These are phyloP conservation scores for Ophioderma brevispina DNA, from an alignment of 35 echinoderm and acorn worm species.

Conservation along the genomic window DNA sequence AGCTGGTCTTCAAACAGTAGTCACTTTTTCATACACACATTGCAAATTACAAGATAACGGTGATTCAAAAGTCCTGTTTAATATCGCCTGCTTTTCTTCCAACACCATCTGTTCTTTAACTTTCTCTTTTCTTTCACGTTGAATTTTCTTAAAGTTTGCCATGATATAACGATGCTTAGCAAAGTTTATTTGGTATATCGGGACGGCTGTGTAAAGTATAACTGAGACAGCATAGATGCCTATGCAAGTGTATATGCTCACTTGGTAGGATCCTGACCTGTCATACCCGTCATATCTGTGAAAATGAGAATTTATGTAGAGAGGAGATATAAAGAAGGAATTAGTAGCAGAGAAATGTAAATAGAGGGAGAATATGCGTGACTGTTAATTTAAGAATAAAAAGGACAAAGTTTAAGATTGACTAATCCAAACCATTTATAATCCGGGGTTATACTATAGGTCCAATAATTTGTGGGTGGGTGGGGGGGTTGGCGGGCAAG, in stretches of 20 bases:
- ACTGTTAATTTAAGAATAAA: no score
- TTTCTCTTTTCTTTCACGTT: not conserved
- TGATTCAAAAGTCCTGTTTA: not conserved
- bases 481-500: no score
- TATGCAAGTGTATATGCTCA: slow-evolving; percentile 72
- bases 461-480: no score
- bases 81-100: not conserved
- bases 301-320: no score
- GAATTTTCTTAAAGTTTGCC: slow-evolving; percentile 1
- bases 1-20: no score
- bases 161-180: slow-evolving; percentile 81
- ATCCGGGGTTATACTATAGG: no score
- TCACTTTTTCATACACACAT: not conserved
- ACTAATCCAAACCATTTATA: no score
- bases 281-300: slow-evolving; percentile 81
- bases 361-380: no score
- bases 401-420: no score
- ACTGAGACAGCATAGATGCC: slow-evolving; percentile 69
- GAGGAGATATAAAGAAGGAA: no score
- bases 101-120: not conserved
- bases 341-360: no score
- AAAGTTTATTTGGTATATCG: slow-evolving; percentile 76
- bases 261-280: slow-evolving; percentile 74
- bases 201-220: slow-evolving; percentile 58
- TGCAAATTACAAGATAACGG: not conserved